These are phyloP conservation scores for Oenanthe oenanthe DNA, from an alignment of 2,113 vertebrate species.

Conservation along the genomic window DNA sequence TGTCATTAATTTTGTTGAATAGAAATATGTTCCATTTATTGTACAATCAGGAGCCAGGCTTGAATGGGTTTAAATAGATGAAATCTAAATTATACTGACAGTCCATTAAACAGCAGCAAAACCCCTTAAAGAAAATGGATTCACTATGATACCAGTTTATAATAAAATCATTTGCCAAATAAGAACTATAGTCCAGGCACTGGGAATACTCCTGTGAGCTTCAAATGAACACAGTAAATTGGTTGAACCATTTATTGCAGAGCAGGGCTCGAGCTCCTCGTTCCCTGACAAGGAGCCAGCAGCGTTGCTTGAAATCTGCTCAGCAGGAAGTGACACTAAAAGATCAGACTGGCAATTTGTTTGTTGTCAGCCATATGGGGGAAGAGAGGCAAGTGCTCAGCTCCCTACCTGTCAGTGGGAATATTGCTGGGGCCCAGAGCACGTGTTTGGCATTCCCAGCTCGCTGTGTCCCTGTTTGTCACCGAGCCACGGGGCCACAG, in stretches of 20 bases:
- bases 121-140: slow-evolving; percentile 77
- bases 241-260: slow-evolving; percentile 59
- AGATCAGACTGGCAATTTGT: slow-evolving; percentile 62
- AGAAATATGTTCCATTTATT: slow-evolving; percentile 83
- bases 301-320: slow-evolving; percentile 57
- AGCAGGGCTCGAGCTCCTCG: slow-evolving; percentile 25
- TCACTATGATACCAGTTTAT: slow-evolving; percentile 75
- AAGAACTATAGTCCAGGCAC: slow-evolving; percentile 33
- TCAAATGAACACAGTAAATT: slow-evolving; percentile 68
- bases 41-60: slow-evolving; percentile 78
- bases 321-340: slow-evolving; percentile 65
- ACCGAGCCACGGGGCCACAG: neutral
- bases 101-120: slow-evolving; percentile 81
- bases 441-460: neutral
- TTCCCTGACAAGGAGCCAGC: slow-evolving; percentile 64
- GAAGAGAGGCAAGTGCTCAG: neutral
- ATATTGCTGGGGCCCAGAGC: neutral
- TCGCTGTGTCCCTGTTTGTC: neutral
- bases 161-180: slow-evolving; percentile 77
- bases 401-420: slow-evolving; percentile 18
- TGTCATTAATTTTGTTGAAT: slow-evolving; percentile 80
- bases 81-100: slow-evolving; percentile 84
- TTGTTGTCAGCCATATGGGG: slow-evolving; percentile 48
- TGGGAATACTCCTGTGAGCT: slow-evolving; percentile 55
- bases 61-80: slow-evolving; percentile 81